Evolutionary conservation across 2,113 vertebrate species (phyloP).

Genomic region (Mesitornis unicolor): DNA sequence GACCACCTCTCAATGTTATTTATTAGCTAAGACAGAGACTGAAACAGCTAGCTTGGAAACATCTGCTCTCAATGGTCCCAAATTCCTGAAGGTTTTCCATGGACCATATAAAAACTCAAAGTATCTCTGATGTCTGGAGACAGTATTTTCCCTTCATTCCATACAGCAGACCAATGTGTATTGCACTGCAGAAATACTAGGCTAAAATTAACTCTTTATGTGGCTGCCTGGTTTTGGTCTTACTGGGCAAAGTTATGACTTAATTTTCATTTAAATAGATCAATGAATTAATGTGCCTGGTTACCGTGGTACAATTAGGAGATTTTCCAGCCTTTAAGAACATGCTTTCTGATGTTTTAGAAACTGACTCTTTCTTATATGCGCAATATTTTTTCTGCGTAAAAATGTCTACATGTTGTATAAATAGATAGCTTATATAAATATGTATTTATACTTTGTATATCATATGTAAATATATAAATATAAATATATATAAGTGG

Average conservation of each 20-base stretch:
- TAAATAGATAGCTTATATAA: neutral
- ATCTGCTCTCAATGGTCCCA: neutral
- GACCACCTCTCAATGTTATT: neutral
- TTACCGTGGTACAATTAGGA: neutral
- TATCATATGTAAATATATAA: neutral
- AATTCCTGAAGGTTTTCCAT: neutral
- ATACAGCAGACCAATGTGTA: neutral
- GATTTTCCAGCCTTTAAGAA: neutral
- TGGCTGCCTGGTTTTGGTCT: neutral
- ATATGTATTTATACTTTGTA: neutral
- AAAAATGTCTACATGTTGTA: neutral
- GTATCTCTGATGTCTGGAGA: neutral
- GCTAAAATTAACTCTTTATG: neutral
- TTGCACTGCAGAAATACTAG: neutral
- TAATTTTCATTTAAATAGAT: neutral
- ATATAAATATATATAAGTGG: neutral
- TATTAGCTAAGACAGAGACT: neutral
- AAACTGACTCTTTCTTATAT: neutral
- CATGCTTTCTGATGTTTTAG: neutral
- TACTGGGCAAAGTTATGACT: neutral
- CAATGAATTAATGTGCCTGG: neutral
- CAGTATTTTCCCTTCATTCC: neutral
- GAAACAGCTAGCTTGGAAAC: neutral
- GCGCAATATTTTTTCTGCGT: neutral
- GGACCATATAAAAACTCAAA: neutral